A percentile compares a stretch with the other conserved stretches of the same genome.
phyloP scores from a whole-genome alignment of 2,113 vertebrate genomes.

The Gallinago undulata region DNA sequence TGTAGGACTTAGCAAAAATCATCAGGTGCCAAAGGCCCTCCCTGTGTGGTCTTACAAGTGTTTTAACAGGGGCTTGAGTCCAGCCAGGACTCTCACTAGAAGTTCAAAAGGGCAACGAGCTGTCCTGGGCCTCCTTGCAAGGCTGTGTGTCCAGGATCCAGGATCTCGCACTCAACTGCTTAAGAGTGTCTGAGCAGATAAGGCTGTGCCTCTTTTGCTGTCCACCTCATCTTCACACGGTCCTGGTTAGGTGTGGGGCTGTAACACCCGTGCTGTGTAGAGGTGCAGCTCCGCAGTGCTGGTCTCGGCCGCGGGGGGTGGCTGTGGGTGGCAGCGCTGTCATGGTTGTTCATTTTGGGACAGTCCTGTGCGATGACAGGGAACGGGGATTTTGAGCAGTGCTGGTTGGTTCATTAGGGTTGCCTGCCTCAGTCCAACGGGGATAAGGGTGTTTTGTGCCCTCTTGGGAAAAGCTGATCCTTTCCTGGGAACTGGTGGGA shows the following conservation, averaged over 20 bases:
- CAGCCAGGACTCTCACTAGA: not conserved
- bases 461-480: not conserved
- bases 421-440: fast-evolving
- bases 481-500: not conserved
- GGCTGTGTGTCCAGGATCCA: too few relatives aligned
- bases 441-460: not conserved
- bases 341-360: too few relatives aligned
- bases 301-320: fast-evolving
- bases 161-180: not conserved
- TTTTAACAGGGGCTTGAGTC: not conserved
- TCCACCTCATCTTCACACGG: not conserved
- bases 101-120: not conserved
- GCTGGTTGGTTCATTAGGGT: fast-evolving
- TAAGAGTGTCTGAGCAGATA: not conserved
- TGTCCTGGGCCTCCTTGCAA: not conserved
- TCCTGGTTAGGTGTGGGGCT: not conserved
- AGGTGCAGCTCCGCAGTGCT: not conserved
- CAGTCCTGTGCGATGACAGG: not conserved
- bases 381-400: not conserved
- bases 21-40: not conserved
- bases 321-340: not conserved
- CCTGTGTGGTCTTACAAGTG: not conserved
- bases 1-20: not conserved
- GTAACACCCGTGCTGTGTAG: not conserved
- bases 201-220: not conserved